These are phyloP conservation scores for Synaphobranchus kaupii DNA, from an alignment of 2,797 vertebrate genomes.

Conservation along the genomic window DNA sequence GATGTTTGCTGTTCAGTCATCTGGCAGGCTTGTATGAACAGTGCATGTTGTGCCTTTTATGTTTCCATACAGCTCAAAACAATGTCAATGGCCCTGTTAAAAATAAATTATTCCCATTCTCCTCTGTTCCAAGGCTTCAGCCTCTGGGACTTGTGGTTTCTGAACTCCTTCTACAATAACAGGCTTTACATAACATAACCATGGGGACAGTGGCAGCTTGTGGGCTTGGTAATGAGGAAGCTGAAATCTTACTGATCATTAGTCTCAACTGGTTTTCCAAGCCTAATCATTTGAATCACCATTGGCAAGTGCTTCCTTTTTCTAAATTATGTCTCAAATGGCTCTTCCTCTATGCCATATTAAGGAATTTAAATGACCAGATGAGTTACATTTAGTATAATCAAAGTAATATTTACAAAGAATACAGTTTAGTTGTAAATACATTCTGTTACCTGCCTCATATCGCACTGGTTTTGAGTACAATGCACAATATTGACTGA, in stretches of 20 bases:
- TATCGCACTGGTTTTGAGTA: neutral
- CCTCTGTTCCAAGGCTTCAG: neutral
- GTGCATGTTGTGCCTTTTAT: neutral
- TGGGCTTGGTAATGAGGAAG: neutral
- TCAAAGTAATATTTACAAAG: neutral
- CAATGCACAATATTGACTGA: neutral
- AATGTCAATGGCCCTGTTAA: neutral
- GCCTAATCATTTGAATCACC: neutral
- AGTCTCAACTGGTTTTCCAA: neutral
- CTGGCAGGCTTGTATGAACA: neutral
- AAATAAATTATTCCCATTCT: neutral
- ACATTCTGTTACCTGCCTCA: neutral
- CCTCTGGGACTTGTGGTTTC: neutral
- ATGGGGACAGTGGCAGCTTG: neutral
- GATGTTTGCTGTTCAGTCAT: neutral
- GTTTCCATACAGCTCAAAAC: neutral
- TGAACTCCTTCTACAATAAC: constrained; percentile 5
- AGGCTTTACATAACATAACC: neutral
- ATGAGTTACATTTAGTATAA: neutral
- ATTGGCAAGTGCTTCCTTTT: neutral
- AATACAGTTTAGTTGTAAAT: neutral
- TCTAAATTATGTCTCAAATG: neutral
- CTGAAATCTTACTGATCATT: neutral
- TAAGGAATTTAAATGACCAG: neutral
- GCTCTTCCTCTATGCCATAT: neutral